phyloP scores from a whole-genome alignment of 2,797 vertebrate species.

The Hafferia zeledoni region DNA sequence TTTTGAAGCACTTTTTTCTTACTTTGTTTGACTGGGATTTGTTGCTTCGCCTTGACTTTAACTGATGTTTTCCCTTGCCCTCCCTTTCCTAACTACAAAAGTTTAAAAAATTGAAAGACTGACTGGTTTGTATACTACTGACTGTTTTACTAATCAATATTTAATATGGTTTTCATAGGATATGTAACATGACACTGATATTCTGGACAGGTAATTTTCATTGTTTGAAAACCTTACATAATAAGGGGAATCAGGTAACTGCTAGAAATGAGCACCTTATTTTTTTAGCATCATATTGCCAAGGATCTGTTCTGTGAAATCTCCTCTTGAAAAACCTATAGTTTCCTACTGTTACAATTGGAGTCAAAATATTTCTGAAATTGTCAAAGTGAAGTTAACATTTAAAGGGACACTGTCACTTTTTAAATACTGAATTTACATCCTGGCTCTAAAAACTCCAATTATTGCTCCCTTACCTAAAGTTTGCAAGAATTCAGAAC shows the following conservation, averaged over 20 bases:
- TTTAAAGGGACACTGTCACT: constrained; percentile 61
- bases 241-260: constrained; percentile 66
- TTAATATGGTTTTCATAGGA: constrained; percentile 76
- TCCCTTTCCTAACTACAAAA: not conserved
- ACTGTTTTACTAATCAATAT: constrained; percentile 72
- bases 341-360: not conserved
- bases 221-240: constrained; percentile 68
- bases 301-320: constrained; percentile 47
- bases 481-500: not conserved
- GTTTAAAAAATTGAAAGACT: constrained; percentile 52
- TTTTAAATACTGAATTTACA: not conserved
- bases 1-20: not conserved
- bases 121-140: constrained; percentile 49
- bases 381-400: not conserved
- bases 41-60: not conserved
- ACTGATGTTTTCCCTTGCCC: not conserved
- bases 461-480: not conserved
- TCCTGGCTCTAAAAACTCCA: not conserved
- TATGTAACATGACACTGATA: constrained; percentile 77
- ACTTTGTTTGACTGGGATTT: not conserved
- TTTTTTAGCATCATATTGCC: constrained; percentile 46
- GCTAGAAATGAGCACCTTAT: constrained; percentile 70
- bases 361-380: not conserved
- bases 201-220: constrained; percentile 74
- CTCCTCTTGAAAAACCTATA: not conserved